Conservation (phyloP, 30 jellyfish, hydroid and myxozoan genomes). For the Cassiopea andromeda region DNA sequence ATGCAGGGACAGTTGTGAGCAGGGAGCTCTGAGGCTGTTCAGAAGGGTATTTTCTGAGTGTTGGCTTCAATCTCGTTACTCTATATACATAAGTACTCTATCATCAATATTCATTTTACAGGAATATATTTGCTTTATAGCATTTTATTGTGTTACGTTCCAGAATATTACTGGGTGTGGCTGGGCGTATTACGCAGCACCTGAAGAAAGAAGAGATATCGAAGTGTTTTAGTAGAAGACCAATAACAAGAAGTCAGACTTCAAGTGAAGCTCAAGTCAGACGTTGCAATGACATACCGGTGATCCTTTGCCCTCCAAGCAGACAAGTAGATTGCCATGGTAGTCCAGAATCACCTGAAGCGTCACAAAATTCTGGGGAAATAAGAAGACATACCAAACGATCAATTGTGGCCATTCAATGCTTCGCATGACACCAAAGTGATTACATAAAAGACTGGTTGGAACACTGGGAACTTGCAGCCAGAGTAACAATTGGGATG, state of each 20-base stretch:
- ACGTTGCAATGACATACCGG: constrained; percentile 20
- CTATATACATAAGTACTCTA: not conserved
- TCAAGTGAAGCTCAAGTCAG: constrained; percentile 24
- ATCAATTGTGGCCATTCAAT: constrained; percentile 20
- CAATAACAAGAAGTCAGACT: constrained; percentile 30
- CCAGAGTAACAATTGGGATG: constrained; percentile 35
- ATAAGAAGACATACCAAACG: constrained; percentile 15
- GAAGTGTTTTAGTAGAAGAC: constrained; percentile 8
- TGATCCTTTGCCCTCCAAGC: constrained; percentile 26
- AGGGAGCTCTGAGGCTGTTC: constrained; percentile 33
- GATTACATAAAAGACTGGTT: constrained; percentile 14
- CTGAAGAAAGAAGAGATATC: constrained; percentile 19
- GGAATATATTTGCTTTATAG: not conserved
- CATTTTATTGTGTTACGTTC: constrained; percentile 6
- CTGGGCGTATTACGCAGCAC: constrained; percentile 8
- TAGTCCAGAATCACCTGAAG: constrained; percentile 19
- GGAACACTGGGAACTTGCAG: constrained; percentile 30
- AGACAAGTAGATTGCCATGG: constrained; percentile 14
- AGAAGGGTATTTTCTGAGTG: constrained; percentile 25
- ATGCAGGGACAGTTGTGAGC: constrained; percentile 27
- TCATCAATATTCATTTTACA: not conserved
- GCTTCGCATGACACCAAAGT: constrained; percentile 16
- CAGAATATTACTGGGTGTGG: constrained; percentile 29
- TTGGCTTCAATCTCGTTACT: constrained; percentile 10
- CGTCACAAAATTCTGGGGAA: constrained; percentile 25